phyloP scores from a whole-genome alignment of 2,888 invertebrate genomes.

The Cephus rjabovi region DNA sequence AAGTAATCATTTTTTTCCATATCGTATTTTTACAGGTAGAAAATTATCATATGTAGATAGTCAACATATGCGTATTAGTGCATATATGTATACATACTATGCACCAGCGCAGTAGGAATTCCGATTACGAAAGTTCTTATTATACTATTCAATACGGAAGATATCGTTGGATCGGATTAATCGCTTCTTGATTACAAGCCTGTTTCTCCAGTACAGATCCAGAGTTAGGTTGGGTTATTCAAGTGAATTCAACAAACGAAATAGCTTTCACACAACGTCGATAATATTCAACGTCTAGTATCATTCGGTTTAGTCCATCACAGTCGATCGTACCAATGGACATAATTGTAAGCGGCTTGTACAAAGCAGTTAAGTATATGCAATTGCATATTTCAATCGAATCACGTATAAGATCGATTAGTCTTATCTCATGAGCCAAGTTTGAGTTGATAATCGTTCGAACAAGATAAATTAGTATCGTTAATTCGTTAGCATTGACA shows the following conservation, averaged over 20 bases:
- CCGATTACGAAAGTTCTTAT: background rate
- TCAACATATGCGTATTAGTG: background rate
- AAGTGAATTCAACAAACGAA: background rate
- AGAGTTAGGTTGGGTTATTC: background rate
- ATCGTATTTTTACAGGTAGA: background rate
- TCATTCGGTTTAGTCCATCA: background rate
- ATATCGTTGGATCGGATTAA: background rate
- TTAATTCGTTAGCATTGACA: slow-evolving; percentile 18
- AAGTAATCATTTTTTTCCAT: background rate
- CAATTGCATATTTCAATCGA: background rate
- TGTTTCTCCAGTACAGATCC: background rate
- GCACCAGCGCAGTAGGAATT: background rate
- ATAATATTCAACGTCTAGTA: background rate
- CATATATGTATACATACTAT: background rate
- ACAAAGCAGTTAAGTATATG: background rate
- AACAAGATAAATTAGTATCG: background rate
- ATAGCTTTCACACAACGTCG: background rate
- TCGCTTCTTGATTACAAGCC: background rate
- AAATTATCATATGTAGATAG: background rate
- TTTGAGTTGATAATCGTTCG: background rate
- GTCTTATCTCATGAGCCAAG: background rate
- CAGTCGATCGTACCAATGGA: background rate
- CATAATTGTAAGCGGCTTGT: background rate
- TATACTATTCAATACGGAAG: background rate
- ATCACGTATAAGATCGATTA: background rate